Evolutionary conservation across 1,140 invertebrate genomes (phyloP).

Genomic region (Pogonomyrmex barbatus): DNA sequence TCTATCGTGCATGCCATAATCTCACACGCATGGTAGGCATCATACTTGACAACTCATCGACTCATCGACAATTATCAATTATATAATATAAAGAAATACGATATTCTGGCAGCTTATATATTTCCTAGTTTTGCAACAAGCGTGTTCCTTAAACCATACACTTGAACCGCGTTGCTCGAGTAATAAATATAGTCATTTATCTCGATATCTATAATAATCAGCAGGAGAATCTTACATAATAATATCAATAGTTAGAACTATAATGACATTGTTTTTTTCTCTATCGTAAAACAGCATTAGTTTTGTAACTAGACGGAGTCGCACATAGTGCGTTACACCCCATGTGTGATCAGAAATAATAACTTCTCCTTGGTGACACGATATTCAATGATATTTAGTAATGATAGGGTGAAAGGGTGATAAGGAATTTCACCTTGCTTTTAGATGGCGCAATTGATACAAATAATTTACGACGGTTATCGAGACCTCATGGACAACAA

Average conservation of each 20-base stretch:
- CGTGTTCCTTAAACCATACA: neutral
- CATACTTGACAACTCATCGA: neutral
- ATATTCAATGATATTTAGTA: neutral
- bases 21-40: neutral
- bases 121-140: conserved; percentile 31
- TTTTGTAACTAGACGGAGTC: neutral
- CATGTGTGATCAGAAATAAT: neutral
- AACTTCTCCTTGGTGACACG: neutral
- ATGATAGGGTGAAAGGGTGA: neutral
- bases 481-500: conserved; percentile 91
- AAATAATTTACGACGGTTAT: conserved; percentile 86
- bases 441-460: conserved; percentile 85
- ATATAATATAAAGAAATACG: neutral
- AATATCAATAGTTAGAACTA: conserved; percentile 13
- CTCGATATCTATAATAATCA: conserved; percentile 18
- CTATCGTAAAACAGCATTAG: neutral
- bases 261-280: neutral
- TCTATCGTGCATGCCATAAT: neutral
- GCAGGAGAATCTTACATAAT: neutral
- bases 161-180: conserved; percentile 15
- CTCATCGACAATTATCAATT: neutral
- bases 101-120: neutral
- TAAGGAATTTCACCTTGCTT: conserved; percentile 70
- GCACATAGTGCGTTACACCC: neutral
- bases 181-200: conserved; percentile 14